Evolutionary conservation across 2,113 vertebrate genomes (phyloP), one percentile per base, ranked within the genome.

Genomic region (Neolamprologus toae): DNA sequence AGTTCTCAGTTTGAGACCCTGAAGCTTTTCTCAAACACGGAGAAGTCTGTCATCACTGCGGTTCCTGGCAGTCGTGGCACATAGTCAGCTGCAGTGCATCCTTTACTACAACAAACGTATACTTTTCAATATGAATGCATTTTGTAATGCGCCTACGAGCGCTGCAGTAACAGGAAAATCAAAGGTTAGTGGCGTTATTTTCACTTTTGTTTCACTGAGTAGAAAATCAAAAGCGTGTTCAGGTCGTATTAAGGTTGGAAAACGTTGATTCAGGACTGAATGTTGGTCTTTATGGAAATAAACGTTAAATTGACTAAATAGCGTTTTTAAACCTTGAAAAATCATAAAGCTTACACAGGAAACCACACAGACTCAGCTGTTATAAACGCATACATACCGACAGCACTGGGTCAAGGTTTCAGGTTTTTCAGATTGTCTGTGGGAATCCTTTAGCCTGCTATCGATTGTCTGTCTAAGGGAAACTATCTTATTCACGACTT

Each of bases 401-500:
- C 61, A 83, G 91, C 89, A 85, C 47, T 51, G 88, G 90, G 90
- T 92, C 76, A 93, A 93, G 92, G 95, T 92, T 95, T 94, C 81
- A 86, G 88, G 55, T 92, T 96, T 95, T 83, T 78, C 76, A 88
- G 89, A 87, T 80, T 81, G 54, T 90, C 93, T 92, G 90, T 92
- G 92, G 90, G 91, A 90, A 95, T 95, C 61, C 63, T 84, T 94
- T 90, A 83, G 80, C 88, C 94, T 63, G 19, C 53, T 92, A 96
- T 96, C 84, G 93, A 95, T 96, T 86, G 68, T 82, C 87, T 90
- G 87, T 94, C 92, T 47, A 42, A 86, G 81, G 54, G 55, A 88
- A 93, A 91, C 86, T 90, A 88, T 83, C 86, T 93, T 89, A 93
- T 92, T 90, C 86, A 78, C 54, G 85, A 13, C 9, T 76, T 42